Conservation (phyloP, 2,797 vertebrate genomes). For the Schizopygopsis pylzovi region DNA sequence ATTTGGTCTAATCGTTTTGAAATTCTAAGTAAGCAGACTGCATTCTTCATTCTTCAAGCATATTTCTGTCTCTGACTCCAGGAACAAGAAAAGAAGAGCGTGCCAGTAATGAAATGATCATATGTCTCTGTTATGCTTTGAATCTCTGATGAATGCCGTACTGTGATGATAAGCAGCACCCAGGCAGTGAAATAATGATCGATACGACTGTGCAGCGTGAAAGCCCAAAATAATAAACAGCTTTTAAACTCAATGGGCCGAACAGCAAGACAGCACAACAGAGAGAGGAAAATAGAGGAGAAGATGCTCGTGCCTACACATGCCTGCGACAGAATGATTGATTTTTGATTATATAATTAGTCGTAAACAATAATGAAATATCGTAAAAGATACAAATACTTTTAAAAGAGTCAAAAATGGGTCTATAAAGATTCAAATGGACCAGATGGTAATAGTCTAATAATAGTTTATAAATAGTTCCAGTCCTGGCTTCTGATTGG, state of each 20-base stretch:
- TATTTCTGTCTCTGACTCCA: conserved; percentile 4
- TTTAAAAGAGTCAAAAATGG: neutral
- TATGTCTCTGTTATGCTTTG: conserved; percentile 31
- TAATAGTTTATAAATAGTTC: neutral
- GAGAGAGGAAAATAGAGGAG: neutral
- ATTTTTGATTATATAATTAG: neutral
- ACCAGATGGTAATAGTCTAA: neutral
- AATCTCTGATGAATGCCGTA: conserved; percentile 36
- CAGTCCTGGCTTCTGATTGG: neutral
- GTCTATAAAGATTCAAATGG: neutral
- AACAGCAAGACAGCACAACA: conserved; percentile 25
- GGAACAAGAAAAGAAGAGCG: neutral
- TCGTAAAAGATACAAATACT: too few species aligned
- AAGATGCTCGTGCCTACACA: neutral
- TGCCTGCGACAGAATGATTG: neutral
- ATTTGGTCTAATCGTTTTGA: conserved; percentile 11
- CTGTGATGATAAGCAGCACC: neutral
- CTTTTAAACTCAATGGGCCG: conserved; percentile 37
- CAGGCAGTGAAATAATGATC: conserved; percentile 32
- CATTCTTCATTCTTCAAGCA: conserved; percentile 9
- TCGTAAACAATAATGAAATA: neutral
- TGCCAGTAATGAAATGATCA: conserved; percentile 31
- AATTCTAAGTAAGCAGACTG: conserved; percentile 26
- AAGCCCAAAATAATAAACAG: conserved; percentile 49
- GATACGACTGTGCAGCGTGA: conserved; percentile 38